Evolutionary conservation across 2,888 invertebrate species (phyloP).

Genomic region (Laothoe populi): DNA sequence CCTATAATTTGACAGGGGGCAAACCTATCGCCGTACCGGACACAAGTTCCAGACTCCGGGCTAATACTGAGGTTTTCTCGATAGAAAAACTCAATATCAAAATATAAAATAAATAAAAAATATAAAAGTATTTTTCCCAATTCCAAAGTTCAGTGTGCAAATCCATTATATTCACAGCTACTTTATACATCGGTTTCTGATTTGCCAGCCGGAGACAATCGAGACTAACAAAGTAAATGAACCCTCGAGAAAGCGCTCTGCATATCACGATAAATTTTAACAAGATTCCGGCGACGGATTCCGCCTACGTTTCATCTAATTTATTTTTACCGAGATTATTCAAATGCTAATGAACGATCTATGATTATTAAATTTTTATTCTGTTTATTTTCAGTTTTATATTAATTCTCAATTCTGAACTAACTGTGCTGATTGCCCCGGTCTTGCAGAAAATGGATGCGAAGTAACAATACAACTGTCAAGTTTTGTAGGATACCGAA

Average conservation of each 20-base stretch:
- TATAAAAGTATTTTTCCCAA: not conserved
- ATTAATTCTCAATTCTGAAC: too few relatives aligned
- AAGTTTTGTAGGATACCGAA: too few relatives aligned
- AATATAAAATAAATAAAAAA: too few relatives aligned
- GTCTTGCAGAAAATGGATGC: too few relatives aligned
- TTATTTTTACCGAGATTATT: conserved; percentile 2
- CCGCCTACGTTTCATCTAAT: not conserved
- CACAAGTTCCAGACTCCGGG: too few relatives aligned
- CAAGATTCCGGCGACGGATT: not conserved
- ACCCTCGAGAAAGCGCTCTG: not conserved
- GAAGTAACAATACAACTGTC: too few relatives aligned
- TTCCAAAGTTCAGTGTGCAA: conserved; percentile 6
- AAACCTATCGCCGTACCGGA: too few relatives aligned
- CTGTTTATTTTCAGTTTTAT: not conserved
- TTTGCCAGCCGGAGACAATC: conserved; percentile 26
- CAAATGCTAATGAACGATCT: not conserved
- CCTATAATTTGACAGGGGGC: too few relatives aligned
- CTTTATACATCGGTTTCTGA: conserved; percentile 24
- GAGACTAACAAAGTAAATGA: conserved; percentile 27
- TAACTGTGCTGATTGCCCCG: too few relatives aligned
- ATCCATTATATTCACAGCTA: conserved; percentile 1
- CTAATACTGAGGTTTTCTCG: too few relatives aligned
- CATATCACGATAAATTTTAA: conserved; percentile 25
- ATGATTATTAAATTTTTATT: not conserved
- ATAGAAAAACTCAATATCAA: too few relatives aligned